Conservation (phyloP, 2,113 vertebrate genomes). For the Lasiurus cinereus region DNA sequence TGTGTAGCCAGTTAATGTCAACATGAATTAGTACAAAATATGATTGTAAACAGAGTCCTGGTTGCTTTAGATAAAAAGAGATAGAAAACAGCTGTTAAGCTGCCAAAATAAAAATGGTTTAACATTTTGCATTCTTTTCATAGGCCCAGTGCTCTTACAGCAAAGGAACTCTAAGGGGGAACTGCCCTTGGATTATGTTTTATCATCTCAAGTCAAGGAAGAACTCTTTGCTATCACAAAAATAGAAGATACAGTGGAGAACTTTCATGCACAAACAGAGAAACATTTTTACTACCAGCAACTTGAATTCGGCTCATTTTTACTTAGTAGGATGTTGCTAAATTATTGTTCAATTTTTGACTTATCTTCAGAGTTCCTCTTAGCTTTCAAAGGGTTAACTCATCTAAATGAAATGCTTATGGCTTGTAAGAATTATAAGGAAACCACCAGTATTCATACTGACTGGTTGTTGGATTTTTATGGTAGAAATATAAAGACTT, state of each 20-base stretch:
- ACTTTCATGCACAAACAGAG: conserved; percentile 79
- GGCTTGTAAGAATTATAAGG: conserved; percentile 70
- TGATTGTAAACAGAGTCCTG: conserved; percentile 77
- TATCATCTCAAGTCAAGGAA: conserved; percentile 85
- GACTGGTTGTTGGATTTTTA: conserved; percentile 89
- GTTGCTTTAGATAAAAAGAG: background rate
- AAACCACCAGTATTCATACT: conserved; percentile 84
- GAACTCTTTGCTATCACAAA: conserved; percentile 89
- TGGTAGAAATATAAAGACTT: conserved; percentile 89
- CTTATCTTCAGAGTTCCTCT: conserved; percentile 85
- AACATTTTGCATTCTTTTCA: conserved; percentile 78
- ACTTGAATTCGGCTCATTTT: conserved; percentile 85
- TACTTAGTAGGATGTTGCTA: conserved; percentile 88
- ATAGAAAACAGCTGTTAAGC: conserved; percentile 79
- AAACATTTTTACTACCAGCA: conserved; percentile 82
- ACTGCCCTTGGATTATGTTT: conserved; percentile 90
- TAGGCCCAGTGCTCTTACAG: conserved; percentile 93
- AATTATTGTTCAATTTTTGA: conserved; percentile 89
- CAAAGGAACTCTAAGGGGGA: conserved; percentile 87
- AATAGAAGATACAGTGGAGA: conserved; percentile 82
- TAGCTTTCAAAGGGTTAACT: conserved; percentile 77
- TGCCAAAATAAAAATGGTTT: conserved; percentile 68
- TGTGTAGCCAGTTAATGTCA: conserved; percentile 80
- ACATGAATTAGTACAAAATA: conserved; percentile 77
- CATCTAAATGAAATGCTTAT: conserved; percentile 68